phyloP scores from a whole-genome alignment of 2,113 vertebrate species.

The Heptranchias perlo region DNA sequence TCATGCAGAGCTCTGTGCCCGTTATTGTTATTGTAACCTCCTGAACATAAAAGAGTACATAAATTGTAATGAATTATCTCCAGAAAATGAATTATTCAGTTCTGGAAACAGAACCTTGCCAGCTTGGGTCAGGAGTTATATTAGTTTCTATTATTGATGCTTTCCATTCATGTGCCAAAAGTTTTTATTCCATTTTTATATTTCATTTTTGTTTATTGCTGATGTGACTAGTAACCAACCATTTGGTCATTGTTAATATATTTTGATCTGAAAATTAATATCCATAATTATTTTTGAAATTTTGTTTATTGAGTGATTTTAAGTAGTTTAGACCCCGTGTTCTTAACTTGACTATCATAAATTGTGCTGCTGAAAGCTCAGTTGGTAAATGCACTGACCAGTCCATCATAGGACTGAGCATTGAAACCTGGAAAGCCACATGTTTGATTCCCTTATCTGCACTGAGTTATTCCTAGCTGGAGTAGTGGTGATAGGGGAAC shows the following conservation, averaged over 20 bases:
- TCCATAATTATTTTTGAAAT: too few species aligned
- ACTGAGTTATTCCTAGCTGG: not conserved
- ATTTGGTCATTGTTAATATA: not conserved
- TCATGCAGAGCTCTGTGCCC: not conserved
- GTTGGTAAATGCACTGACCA: not conserved
- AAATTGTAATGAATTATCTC: conserved; percentile 20
- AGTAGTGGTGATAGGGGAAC: not conserved
- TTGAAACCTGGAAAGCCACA: not conserved
- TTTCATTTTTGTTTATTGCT: not conserved
- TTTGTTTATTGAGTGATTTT: too few species aligned
- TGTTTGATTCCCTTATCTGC: not conserved
- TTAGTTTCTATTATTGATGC: conserved; percentile 25
- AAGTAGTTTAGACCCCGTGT: not conserved
- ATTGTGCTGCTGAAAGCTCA: not conserved
- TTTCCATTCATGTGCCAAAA: not conserved
- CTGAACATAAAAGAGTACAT: not conserved
- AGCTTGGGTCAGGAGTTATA: not conserved
- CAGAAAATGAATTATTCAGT: conserved; percentile 34
- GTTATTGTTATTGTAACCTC: not conserved
- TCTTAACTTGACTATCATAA: not conserved
- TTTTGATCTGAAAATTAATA: conserved; percentile 5
- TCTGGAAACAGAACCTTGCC: not conserved
- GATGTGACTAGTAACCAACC: not conserved
- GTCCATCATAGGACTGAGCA: not conserved
- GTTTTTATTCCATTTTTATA: conserved; percentile 4